Base-by-base conservation (phyloP, 2,888 invertebrate species). In the Cyclophora albipunctata region DNA sequence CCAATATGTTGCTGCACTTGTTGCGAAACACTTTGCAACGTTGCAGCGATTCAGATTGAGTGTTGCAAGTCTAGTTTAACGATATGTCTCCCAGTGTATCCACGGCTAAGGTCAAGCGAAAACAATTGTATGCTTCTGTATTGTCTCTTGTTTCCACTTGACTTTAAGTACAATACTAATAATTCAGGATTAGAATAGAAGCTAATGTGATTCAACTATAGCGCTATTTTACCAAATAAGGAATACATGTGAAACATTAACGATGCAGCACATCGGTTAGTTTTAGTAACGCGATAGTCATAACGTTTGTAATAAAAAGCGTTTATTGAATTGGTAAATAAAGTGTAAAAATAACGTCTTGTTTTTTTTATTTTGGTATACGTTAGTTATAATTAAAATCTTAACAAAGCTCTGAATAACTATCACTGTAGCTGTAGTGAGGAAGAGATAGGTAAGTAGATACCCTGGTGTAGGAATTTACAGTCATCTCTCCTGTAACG, bases 211-310 rank as follows among this genome's bases (percentile, higher is more conserved):
- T 57, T 59, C 58, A 58, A 57, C 56, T 55, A 45, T 67, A 71
- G 69, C 76, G 82, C 83, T 84, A 78, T 74, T 75, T 77, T 75
- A 84, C 85, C 85, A 86, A 86, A 85, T 81, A 81, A 78, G 72
- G 72, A 68, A 68, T 64, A 65, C 62, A 54, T 62, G 65, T 58
- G 58, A 55, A 62, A 64, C 57, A 66, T 60, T 50, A 55, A 45
- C 51, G 57, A 65, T 62, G 62, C 52, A 53, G 58, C 54, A 62
- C 7, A 43, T 63, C 60, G 61, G 57, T 64, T 75, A 75, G 70
- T 72, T 70, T 73, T 73, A 62, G 54, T 63, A 49, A 64, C 66
- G 65, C 64, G 59, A 70, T 75, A 79, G 77, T 79, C 73, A 79
- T 74, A 78, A 73, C 73, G 46, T 43, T 52, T 50, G 51, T 57